phyloP scores from a whole-genome alignment of 2,888 invertebrate species.

The Actias luna region DNA sequence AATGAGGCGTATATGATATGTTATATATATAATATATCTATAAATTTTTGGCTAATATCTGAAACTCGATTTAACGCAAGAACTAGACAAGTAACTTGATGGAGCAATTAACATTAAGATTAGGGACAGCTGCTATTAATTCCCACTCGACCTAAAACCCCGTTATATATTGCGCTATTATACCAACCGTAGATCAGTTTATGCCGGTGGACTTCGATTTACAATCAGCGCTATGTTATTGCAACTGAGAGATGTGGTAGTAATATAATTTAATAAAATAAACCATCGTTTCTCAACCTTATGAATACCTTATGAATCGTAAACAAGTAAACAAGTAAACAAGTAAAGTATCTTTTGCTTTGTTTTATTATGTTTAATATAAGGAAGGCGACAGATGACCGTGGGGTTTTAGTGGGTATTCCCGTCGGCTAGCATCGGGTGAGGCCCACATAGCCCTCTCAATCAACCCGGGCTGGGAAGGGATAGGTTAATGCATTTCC shows the following conservation, averaged over 20 bases:
- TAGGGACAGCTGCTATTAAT: slow-evolving; percentile 34
- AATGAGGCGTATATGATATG: no score
- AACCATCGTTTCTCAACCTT: slow-evolving; percentile 19
- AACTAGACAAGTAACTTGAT: slow-evolving; percentile 27
- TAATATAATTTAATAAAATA: slow-evolving; percentile 47
- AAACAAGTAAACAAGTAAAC: no score
- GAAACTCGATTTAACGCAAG: slow-evolving; percentile 18
- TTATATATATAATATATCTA: no score
- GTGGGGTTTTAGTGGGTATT: no score
- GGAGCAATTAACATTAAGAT: slow-evolving; percentile 28
- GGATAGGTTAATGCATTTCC: no score
- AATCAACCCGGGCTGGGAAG: no score
- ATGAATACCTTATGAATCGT: no score
- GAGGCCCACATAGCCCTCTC: no score
- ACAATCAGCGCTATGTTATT: slow-evolving; percentile 35
- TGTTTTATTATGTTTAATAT: no score
- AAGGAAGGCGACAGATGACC: no score
- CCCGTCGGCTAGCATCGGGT: no score
- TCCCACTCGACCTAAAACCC: slow-evolving; percentile 32
- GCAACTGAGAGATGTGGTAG: slow-evolving; percentile 38
- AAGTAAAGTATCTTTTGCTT: no score
- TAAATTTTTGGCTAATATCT: neutral
- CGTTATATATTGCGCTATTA: slow-evolving; percentile 26
- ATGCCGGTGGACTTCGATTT: slow-evolving; percentile 31
- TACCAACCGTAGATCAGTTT: slow-evolving; percentile 30